A percentile compares a stretch with the other conserved stretches of the same genome.
Conservation (phyloP, 2,888 invertebrate genomes). For the Sylvicola cinctus region DNA sequence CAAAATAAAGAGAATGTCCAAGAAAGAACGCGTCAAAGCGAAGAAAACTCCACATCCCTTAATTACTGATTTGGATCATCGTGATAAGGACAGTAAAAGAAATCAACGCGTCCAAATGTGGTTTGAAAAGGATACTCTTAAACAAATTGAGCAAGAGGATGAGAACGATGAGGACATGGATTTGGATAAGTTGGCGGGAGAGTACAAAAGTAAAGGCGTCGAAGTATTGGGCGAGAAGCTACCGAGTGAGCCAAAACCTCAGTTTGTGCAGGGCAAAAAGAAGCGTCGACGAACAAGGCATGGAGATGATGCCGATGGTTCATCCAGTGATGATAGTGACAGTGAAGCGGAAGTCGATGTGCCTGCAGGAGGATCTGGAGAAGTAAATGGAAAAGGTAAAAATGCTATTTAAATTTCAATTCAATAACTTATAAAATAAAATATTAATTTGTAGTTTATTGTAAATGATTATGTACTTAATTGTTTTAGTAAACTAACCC, state of each 20-base stretch:
- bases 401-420: too few relatives aligned
- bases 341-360: conserved; percentile 16
- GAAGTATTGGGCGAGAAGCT: conserved; percentile 16
- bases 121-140: conserved; percentile 71
- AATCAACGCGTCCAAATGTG: conserved; percentile 65
- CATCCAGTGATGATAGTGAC: conserved; percentile 10
- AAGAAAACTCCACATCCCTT: conserved; percentile 29
- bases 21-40: conserved; percentile 12
- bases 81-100: conserved; percentile 49
- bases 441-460: too few relatives aligned
- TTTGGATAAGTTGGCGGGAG: conserved; percentile 54
- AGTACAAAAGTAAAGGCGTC: conserved; percentile 49
- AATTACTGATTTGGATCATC: conserved; percentile 57
- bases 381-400: conserved; percentile 1
- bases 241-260: conserved; percentile 3
- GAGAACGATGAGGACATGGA: conserved; percentile 74
- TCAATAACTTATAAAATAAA: too few relatives aligned
- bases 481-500: not conserved
- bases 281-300: conserved; percentile 19
- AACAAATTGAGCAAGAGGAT: conserved; percentile 57
- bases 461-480: too few relatives aligned
- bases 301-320: conserved; percentile 10
- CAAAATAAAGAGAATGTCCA: conserved; percentile 18
- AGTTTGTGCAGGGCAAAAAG: conserved; percentile 16
- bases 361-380: conserved; percentile 2